Percentiles rank a stretch among this genome's conserved stretches.
Evolutionary conservation across 1,140 invertebrate species (phyloP).

Genomic region (Trichonephila inaurata): DNA sequence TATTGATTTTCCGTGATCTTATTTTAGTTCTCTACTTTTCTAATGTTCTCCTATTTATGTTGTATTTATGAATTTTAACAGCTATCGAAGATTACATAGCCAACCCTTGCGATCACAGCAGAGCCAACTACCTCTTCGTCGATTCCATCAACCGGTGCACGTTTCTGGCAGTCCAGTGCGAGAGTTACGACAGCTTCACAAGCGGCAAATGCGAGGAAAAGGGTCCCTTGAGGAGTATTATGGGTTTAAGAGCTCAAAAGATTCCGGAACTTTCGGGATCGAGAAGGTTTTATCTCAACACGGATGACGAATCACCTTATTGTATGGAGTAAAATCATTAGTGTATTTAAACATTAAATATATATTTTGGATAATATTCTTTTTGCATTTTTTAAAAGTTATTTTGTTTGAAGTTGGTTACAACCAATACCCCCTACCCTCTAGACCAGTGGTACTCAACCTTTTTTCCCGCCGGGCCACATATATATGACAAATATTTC

Average conservation of each 20-base stretch:
- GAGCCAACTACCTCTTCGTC: conserved; percentile 3
- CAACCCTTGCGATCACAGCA: conserved; percentile 26
- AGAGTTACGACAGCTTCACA: neutral
- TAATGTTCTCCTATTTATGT: too few relatives aligned
- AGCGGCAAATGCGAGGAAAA: neutral
- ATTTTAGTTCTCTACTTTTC: too few relatives aligned
- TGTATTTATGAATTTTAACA: neutral
- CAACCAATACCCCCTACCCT: too few relatives aligned
- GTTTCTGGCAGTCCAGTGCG: conserved; percentile 21
- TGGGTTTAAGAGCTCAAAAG: conserved; percentile 18
- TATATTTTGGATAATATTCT: neutral
- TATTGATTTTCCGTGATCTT: too few relatives aligned
- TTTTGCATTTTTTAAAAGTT: too few relatives aligned
- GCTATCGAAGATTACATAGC: neutral
- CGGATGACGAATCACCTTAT: conserved; percentile 2
- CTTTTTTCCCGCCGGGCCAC: too few relatives aligned
- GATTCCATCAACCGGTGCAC: conserved; percentile 51
- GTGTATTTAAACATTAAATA: neutral
- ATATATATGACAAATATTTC: too few relatives aligned
- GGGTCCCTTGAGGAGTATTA: neutral
- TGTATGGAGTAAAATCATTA: neutral
- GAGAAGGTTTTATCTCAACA: neutral
- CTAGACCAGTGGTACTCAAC: too few relatives aligned
- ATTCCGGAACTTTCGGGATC: neutral
- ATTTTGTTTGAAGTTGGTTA: too few relatives aligned